A percentile compares a stretch with the other conserved stretches of the same genome.
These are phyloP conservation scores for Platysteira castanea DNA, from an alignment of 2,113 vertebrate species.

Conservation along the genomic window DNA sequence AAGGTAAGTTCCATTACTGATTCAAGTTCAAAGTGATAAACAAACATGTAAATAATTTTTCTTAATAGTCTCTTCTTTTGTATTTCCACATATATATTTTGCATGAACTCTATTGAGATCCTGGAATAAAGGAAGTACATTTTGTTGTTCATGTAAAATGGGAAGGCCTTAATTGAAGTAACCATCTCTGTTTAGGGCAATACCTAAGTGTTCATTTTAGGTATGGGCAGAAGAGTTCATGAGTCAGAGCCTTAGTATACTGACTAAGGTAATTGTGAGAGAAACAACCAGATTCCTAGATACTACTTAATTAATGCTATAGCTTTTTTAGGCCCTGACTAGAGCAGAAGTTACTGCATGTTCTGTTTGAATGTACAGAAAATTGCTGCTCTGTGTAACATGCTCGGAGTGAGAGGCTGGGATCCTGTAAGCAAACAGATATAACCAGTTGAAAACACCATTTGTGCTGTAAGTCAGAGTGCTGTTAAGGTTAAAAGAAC, in stretches of 20 bases:
- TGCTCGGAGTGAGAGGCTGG: not conserved
- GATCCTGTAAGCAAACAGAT: not conserved
- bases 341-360: not conserved
- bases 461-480: not conserved
- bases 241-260: not conserved
- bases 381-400: not conserved
- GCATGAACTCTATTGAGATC: not conserved
- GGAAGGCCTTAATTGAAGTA: not conserved
- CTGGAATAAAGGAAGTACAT: not conserved
- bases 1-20: conserved; percentile 69
- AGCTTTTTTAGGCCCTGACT: not conserved
- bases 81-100: not conserved
- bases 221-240: not conserved
- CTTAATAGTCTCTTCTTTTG: not conserved
- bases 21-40: not conserved
- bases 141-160: not conserved
- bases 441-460: not conserved
- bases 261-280: not conserved
- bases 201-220: not conserved
- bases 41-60: not conserved
- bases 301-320: not conserved
- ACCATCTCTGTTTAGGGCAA: not conserved
- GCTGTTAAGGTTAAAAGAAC: not conserved
- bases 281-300: not conserved
- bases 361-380: not conserved